These are phyloP conservation scores for Eutolmus rufibarbis DNA, from an alignment of 2,888 invertebrate species.

Conservation along the genomic window DNA sequence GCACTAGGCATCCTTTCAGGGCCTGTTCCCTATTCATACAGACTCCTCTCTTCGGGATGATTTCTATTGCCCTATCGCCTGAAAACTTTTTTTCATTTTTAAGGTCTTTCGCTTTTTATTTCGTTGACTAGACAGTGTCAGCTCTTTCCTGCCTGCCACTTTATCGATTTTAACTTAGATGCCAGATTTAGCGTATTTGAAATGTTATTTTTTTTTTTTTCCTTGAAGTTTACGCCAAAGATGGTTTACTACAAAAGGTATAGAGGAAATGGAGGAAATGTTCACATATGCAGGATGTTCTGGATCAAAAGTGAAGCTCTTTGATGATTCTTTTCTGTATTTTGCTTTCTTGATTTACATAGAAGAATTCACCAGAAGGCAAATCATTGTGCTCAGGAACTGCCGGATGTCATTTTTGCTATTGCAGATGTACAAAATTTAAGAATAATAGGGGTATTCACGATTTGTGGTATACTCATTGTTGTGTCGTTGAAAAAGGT, in stretches of 20 bases:
- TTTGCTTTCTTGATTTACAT: background rate
- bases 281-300: background rate
- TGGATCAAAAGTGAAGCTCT: background rate
- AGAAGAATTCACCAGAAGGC: background rate
- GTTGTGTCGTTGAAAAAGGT: too few species aligned
- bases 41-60: background rate
- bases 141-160: background rate
- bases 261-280: background rate
- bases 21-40: background rate
- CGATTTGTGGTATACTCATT: too few species aligned
- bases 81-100: background rate
- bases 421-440: background rate
- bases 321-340: background rate
- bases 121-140: slow-evolving; percentile 18
- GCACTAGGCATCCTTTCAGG: slow-evolving; percentile 23
- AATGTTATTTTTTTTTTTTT: background rate
- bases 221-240: background rate
- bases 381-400: background rate
- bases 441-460: background rate
- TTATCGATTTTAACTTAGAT: background rate
- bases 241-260: background rate
- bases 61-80: slow-evolving; percentile 28
- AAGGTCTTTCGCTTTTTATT: slow-evolving; percentile 1
- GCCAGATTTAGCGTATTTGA: background rate
- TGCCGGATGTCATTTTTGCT: background rate